Evolutionary conservation across 1,140 invertebrate species (phyloP), one percentile per base, ranked within the genome.

Genomic region (Fopius arisanus): DNA sequence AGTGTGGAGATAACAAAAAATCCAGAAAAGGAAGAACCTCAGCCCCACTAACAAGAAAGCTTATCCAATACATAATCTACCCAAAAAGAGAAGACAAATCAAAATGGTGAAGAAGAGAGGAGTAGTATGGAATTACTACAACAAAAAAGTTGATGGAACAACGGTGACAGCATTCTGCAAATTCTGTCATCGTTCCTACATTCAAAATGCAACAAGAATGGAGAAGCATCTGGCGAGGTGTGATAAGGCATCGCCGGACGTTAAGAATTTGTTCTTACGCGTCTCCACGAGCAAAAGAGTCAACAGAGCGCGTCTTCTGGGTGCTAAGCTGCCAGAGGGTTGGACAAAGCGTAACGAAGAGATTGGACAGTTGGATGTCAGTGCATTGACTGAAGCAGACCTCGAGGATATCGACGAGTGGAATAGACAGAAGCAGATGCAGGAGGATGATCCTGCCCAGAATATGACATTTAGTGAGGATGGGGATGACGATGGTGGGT

Each of bases 161-260:
- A 80, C 85, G 59, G 81, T 84, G 2, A 82, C 81, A 19, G 83
- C 81, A 3, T 84, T 83, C 70, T 85, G 83, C 43, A 86, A 86
- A 73, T 86, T 82, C 65, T 85, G 82, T 43, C 77, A 84, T 69
- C 80, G 83, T 54, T 86, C 81, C 0, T 84, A 85, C 7, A 83
- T 84, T 28, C 82, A 86, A 79, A 86, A 83, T 84, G 82, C 81
- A 1, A 84, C 82, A 12, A 76, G 82, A 12, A 85, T 84, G 84
- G 81, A 84, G 48, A 78, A 79, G 66, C 81, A 86, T 51, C 79
- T 86, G 69, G 81, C 80, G 7, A 70, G 78, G n/a, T 86, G 83
- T 73, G 73, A 79, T 26, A 85, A 85, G 31, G 82, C 81, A 70
- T 78, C 82, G 0, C 80, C 81, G 33, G 79, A 82, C 21, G 70